phyloP scores from a whole-genome alignment of 1,140 invertebrate genomes.

The roundworm (Caenorhabditis elegans) region DNA sequence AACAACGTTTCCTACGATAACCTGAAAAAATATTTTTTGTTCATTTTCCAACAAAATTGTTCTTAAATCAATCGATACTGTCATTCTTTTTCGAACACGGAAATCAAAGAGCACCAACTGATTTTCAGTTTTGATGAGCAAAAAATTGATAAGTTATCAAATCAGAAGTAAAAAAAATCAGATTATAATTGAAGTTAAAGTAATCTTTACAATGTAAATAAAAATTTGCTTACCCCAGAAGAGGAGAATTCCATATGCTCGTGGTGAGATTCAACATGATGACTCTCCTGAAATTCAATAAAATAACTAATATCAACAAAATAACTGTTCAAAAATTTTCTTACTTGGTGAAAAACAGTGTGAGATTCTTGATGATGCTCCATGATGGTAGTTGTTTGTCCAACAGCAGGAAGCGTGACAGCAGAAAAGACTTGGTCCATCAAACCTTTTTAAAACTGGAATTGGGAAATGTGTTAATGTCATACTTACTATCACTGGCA shows the following conservation, averaged over 20 bases:
- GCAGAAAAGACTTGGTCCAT: background rate
- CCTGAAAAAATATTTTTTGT: background rate
- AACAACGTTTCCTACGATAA: constrained; percentile 17
- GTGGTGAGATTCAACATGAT: background rate
- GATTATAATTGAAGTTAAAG: no score
- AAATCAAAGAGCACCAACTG: background rate
- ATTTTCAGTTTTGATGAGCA: background rate
- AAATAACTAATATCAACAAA: no score
- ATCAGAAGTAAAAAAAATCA: background rate
- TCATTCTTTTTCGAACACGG: no score
- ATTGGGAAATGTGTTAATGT: background rate
- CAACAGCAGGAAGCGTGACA: background rate
- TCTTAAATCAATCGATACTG: no score
- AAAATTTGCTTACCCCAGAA: background rate
- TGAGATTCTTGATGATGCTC: constrained; percentile 7
- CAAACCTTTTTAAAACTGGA: background rate
- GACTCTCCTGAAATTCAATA: background rate
- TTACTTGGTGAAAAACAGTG: background rate
- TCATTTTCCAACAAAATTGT: background rate
- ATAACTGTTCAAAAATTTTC: background rate
- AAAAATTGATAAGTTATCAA: background rate
- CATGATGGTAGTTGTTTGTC: background rate
- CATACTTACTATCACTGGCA: background rate
- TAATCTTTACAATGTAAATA: background rate
- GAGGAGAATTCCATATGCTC: background rate